Base-by-base conservation (phyloP, 2,113 vertebrate species). In the Varanus salvator region DNA sequence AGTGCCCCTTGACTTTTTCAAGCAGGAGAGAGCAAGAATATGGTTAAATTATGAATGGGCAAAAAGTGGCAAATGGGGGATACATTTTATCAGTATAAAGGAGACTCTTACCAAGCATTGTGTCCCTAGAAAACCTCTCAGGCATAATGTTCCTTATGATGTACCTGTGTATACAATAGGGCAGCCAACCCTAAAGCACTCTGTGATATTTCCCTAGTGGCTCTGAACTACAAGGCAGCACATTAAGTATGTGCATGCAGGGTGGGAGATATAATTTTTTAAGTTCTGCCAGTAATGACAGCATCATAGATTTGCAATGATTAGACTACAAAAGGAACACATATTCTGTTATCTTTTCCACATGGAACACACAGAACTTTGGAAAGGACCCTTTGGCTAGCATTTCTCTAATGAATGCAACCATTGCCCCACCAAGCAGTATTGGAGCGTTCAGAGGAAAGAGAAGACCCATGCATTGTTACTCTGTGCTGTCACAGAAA, bases 181-280 rank as follows among this genome's bases (percentile, higher is more conserved):
- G 95, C 90, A 95, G 82, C 68, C 89, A 89, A 92, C 89, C 93
- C 82, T 95, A 96, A 96, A 95, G 87, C 84, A 92, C 80, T 1
- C 85, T 91, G 83, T 92, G 91, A 91, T 95, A 95, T 96, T 97
- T 97, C 93, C 94, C 96, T 87, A n/a, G 88, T 92, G 96, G 95
- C 94, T 91, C 68, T 74, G 31, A 77, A 94, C 94, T 94, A 93
- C 92, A 93, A 96, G 92, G 75, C 87, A 93, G 71, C 91, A 94
- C 92, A 95, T 91, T 92, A 94, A 95, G 92, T 95, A 23, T 8
- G 72, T 15, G 50, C 93, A 94, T 90, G 95, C 50, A 27, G 27
- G 38, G 34, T 11, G 60, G 48, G 17, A 69, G 77, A 78, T 54
- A 12, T 57, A n/a, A 85, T 85, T 69, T 85, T 94, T 91, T 86